A percentile compares a stretch with the other conserved stretches of the same genome.
phyloP scores from a whole-genome alignment of 2,113 vertebrate genomes.

The Tachysurus vachellii region DNA sequence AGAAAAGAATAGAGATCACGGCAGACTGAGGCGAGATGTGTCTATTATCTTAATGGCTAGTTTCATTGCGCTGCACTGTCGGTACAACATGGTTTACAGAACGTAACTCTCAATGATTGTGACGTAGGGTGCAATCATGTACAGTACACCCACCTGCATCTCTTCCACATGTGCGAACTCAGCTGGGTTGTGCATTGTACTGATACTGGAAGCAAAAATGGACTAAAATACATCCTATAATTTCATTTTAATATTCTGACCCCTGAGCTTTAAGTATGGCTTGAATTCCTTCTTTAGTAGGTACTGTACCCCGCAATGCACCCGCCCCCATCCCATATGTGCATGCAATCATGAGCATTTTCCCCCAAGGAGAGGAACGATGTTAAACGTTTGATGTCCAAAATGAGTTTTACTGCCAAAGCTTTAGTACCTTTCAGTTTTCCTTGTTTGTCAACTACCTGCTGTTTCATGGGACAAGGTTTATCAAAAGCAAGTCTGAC shows the following conservation, averaged over 20 bases:
- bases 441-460: constrained; percentile 77
- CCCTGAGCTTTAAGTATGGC: constrained; percentile 17
- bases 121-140: constrained; percentile 30
- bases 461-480: constrained; percentile 75
- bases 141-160: constrained; percentile 20
- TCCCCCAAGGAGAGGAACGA: constrained; percentile 69
- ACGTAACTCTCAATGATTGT: constrained; percentile 26
- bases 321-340: constrained; percentile 36
- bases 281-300: constrained; percentile 41
- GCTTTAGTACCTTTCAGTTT: constrained; percentile 69
- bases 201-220: neutral
- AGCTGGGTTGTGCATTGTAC: neutral
- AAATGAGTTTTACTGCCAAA: constrained; percentile 75
- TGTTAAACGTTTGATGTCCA: constrained; percentile 78
- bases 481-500: constrained; percentile 70
- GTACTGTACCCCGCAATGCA: constrained; percentile 16
- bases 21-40: constrained; percentile 27
- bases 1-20: constrained; percentile 4
- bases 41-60: constrained; percentile 32
- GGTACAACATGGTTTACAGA: constrained; percentile 10
- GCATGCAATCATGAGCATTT: constrained; percentile 45
- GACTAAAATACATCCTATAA: no score
- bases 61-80: constrained; percentile 23
- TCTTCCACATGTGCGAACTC: neutral
- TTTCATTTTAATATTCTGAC: constrained; percentile 1